phyloP scores from a whole-genome alignment of 2,113 vertebrate species.

The Spizaetus ornatus region DNA sequence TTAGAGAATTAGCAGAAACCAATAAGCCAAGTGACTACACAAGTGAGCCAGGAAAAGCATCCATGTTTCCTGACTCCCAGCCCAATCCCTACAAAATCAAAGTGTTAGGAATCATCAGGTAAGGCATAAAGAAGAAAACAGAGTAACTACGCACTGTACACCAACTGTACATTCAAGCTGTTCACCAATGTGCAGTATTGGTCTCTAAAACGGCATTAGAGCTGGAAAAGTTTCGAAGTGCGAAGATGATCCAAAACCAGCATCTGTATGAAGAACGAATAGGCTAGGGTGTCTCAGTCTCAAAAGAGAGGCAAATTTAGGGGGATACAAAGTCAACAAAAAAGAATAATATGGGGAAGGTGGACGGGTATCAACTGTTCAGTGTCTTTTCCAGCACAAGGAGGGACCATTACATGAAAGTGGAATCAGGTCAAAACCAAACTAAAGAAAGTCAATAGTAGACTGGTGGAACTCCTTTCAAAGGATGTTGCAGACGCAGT shows the following conservation, averaged over 20 bases:
- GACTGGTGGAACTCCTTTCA: neutral
- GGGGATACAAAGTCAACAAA: neutral
- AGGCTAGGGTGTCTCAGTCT: neutral
- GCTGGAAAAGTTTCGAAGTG: neutral
- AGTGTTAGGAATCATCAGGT: neutral
- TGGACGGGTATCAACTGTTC: neutral
- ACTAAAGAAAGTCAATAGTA: neutral
- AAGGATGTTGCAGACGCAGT: neutral
- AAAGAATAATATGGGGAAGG: fast-evolving
- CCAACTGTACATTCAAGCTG: neutral
- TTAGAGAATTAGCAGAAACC: neutral
- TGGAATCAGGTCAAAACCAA: neutral
- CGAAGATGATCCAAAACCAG: neutral
- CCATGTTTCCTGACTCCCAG: fast-evolving
- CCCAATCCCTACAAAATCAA: neutral
- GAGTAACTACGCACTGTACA: neutral
- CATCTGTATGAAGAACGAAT: neutral
- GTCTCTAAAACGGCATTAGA: neutral
- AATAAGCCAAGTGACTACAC: neutral
- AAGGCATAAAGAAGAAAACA: neutral
- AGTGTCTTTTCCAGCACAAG: neutral
- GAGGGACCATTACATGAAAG: neutral
- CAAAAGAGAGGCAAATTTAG: neutral
- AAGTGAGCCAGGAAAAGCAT: neutral
- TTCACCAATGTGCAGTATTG: neutral